Evolutionary conservation across 2,888 invertebrate genomes (phyloP), one percentile per base, ranked within the genome.

Genomic region (Calameuta pallipes): DNA sequence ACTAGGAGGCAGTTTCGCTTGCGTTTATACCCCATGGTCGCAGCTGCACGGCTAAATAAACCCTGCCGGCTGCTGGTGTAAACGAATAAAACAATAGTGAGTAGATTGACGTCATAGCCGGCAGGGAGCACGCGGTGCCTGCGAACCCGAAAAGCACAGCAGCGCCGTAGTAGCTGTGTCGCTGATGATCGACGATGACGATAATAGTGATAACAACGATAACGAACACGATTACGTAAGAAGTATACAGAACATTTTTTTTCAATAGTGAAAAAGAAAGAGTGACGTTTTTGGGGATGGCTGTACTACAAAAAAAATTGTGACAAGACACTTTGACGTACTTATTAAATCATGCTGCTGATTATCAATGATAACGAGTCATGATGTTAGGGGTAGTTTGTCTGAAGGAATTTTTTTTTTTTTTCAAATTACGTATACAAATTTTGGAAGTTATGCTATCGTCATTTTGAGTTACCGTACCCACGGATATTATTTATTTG

Each of bases 41-140:
- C 71, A 71, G 71, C 71, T 71, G 71, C 71, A 71, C 74, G 78
- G 80, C 83, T 84, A 84, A 84, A 84, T 84, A 84, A 84, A 84
- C 84, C 79, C 76, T 79, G 78, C 30, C 37, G 30, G 74, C 70
- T 35, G 12, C 13, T 35, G 15, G 76, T 37, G 78, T 73, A 76
- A 79, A 80, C 84, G 83, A 84, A 83, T 81, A 84, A 84, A 82
- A 84, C 84, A 83, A 83, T 82, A 74, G 69, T 31, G 73, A 76
- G 35, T n/a, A 69, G 35, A 76, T 76, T 76, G 70, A 76, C 76
- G 76, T 76, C 76, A 76, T 35, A 12, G 73, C n/a, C 23, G 23
- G 37, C 11, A 36, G 73, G 15, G 33, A 73, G 23, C 56, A 56
- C 56, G 56, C 56, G 56, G 56, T 56, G 56, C 6, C 23, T 23